Evolutionary conservation across 1,140 invertebrate genomes (phyloP).

Genomic region (Batillaria attramentaria): DNA sequence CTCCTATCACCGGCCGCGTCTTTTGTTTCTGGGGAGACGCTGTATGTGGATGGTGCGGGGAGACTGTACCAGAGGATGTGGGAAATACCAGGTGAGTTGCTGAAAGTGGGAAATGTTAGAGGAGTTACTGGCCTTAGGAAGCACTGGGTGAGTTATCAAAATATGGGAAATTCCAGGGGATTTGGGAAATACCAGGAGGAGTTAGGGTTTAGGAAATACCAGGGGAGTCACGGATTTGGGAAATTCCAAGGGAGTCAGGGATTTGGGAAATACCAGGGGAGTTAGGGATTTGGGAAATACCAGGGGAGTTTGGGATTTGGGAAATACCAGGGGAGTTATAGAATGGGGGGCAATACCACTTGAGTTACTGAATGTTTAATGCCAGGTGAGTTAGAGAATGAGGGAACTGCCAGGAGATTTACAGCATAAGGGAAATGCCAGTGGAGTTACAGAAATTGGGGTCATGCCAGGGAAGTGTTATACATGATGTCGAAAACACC

Average conservation of each 20-base stretch:
- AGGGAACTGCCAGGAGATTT: no score
- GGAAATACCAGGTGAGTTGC: conserved; percentile 53
- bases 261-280: background rate
- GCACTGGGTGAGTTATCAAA: no score
- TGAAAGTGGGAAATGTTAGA: background rate
- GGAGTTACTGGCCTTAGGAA: background rate
- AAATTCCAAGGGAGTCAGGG: background rate
- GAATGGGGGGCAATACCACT: no score
- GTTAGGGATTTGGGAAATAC: background rate
- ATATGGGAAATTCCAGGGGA: background rate
- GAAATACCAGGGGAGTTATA: background rate
- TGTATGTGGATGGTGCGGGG: conserved; percentile 72
- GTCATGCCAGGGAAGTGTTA: no score
- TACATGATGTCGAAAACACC: no score
- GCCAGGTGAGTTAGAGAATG: no score
- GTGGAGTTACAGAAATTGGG: no score
- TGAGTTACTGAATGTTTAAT: no score
- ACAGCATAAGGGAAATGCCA: no score
- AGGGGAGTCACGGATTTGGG: background rate
- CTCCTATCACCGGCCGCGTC: conserved; percentile 73
- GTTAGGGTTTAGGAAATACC: no score
- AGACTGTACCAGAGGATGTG: conserved; percentile 58
- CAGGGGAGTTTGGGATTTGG: background rate
- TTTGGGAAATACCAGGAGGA: background rate
- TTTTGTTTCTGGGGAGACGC: conserved; percentile 72